Base-by-base conservation (phyloP, 2,797 vertebrate genomes). In the Ctenopoma multispine region DNA sequence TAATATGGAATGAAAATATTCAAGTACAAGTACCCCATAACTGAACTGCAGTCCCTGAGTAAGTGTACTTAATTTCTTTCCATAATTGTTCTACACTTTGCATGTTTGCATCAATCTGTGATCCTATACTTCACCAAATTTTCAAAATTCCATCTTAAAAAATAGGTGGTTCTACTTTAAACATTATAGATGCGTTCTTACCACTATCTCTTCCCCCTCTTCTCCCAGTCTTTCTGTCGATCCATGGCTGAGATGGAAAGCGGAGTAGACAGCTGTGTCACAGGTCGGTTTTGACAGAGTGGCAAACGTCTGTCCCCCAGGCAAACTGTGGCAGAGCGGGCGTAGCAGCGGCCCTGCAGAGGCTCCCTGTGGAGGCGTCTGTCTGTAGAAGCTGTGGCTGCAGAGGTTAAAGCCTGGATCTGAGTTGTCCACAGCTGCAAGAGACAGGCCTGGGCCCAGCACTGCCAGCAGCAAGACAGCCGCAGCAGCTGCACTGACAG, bases 381-480 rank as follows among this genome's bases (percentile, higher is more conserved):
- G 89, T 83, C 66, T 91, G 88, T 93, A 92, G 89, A 95, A 95
- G 83, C 89, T 92, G 69, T 81, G 83, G 65, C 83, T 71, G 80
- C 95, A 95, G 63, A 63, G 79, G 55, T 63, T 77, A 63, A 85
- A 87, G 70, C 65, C 87, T 9, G 82, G 41, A 56, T 89, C 84
- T 0, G 83, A 80, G 75, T 47, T 79, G 27, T 81, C 69, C 68
- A 89, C 86, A 65, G 87, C 89, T 79, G 87, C 46, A 57, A 69
- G 75, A 61, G 84, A 89, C 89, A 90, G 86, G 87, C 87, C 84
- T 10, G 76, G 84, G 85, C 89, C 81, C 64, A 93, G 81, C 71
- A 61, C 82, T 44, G 88, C 87, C 81, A 91, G 84, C 82, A 92
- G 77, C 78, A 88, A 92, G 58, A 87, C 69, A 81, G 77, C 81